Percentiles rank a stretch among this genome's conserved stretches.
Conservation (phyloP, 2,888 invertebrate genomes). For the Synanthedon myopaeformis region DNA sequence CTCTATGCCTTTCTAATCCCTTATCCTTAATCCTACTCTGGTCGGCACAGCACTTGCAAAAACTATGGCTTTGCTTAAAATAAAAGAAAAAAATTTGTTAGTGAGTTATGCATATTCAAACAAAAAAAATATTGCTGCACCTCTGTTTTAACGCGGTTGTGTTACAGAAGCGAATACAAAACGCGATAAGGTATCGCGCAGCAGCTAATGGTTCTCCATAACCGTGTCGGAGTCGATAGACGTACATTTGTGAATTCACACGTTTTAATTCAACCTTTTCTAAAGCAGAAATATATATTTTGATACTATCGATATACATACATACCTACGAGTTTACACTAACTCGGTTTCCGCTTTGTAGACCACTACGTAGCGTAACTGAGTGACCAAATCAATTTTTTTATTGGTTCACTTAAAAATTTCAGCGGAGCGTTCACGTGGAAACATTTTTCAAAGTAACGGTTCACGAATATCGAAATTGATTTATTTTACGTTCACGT, state of each 20-base stretch:
- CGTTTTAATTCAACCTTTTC: not conserved
- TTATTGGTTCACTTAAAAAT: not conserved
- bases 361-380: not conserved
- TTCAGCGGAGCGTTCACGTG: not conserved
- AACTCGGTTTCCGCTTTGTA: not conserved
- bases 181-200: slow-evolving; percentile 28
- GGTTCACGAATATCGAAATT: slow-evolving; percentile 1
- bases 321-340: not conserved
- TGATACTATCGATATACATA: not conserved
- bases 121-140: too few species aligned
- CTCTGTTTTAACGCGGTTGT: too few species aligned
- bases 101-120: too few species aligned
- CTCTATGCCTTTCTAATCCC: too few species aligned
- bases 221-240: slow-evolving; percentile 14
- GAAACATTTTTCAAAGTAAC: not conserved
- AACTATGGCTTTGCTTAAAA: too few species aligned
- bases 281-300: not conserved
- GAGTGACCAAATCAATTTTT: not conserved
- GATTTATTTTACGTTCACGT: not conserved
- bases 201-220: slow-evolving; percentile 30
- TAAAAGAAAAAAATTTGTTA: too few species aligned
- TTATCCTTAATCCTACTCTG: too few species aligned
- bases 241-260: not conserved
- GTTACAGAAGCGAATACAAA: slow-evolving; percentile 9
- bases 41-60: too few species aligned